Evolutionary conservation across 2,113 vertebrate species (phyloP), one percentile per base, ranked within the genome.

Genomic region (Colaptes auratus): DNA sequence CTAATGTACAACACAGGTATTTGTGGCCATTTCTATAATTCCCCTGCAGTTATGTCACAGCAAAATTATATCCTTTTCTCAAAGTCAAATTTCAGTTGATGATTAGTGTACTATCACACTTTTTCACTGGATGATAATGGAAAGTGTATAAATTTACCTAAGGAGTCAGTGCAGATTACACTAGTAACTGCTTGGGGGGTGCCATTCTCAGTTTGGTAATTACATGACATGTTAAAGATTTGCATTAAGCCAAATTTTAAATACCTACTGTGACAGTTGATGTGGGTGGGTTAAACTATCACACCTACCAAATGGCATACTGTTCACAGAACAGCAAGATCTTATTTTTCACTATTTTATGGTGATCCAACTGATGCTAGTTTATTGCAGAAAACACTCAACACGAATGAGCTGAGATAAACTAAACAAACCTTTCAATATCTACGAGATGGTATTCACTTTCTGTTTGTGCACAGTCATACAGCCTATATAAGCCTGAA

Each of bases 61-160:
- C 63, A 80, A 96, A 95, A 95, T 92, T 90, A 50, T 59, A 94
- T 69, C n/a, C 50, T 93, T 66, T 86, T 63, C 69, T 89, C 85
- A 70, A 96, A 88, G 60, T 82, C 72, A 86, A 96, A 80, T 91
- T 92, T 70, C 93, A 95, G 90, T 7, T 85, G 69, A 77, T 96
- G 90, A 95, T 60, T 93, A 77, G 55, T 67, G 50, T 55, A 39
- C 50, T 88, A 10, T 91, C 94, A 75, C 71, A 73, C 44, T 59
- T 96, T 89, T 94, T 93, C 25, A 73, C 77, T 73, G 90, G 42
- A n/a, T 10, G 12, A 66, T 87, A 96, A 73, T 46, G 27, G 86
- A 90, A 92, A 61, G 50, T 48, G 60, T 89, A 75, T 77, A 21
- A 89, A 94, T 84, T 81, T 82, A 66, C 60, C 21, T 83, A 78